phyloP scores from a whole-genome alignment of 2,797 vertebrate genomes.

The Phalloptychus januarius region DNA sequence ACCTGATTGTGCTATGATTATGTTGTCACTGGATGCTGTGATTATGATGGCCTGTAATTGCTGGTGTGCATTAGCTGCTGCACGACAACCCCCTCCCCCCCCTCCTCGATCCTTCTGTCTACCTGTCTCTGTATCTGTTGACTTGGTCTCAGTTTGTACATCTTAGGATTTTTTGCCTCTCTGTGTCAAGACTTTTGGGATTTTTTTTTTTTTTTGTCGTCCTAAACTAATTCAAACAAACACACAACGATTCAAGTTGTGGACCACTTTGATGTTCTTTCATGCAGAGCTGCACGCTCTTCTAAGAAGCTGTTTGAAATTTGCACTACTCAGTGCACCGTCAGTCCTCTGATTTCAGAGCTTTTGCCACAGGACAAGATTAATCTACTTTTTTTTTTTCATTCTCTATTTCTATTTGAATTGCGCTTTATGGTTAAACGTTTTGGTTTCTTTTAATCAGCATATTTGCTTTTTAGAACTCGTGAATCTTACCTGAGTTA shows the following conservation, averaged over 20 bases:
- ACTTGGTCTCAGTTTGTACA: conserved; percentile 49
- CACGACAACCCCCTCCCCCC: conserved; percentile 43
- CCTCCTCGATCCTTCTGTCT: conserved; percentile 46
- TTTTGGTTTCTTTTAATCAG: conserved; percentile 3
- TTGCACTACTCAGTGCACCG: conserved; percentile 11
- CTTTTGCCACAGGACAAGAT: conserved; percentile 8
- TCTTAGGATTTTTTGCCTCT: conserved; percentile 5
- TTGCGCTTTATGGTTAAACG: conserved; percentile 13
- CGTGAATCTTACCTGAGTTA: conserved; percentile 22
- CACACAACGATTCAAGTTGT: conserved; percentile 22
- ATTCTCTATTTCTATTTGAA: conserved; percentile 3
- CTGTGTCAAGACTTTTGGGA: conserved; percentile 20
- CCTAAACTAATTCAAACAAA: conserved; percentile 39
- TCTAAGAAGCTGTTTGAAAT: conserved; percentile 19
- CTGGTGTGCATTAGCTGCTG: conserved; percentile 77
- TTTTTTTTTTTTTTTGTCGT: conserved; percentile 24
- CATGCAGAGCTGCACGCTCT: conserved; percentile 2
- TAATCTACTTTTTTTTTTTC: neutral
- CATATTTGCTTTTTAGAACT: conserved; percentile 2
- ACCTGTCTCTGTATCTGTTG: conserved; percentile 63
- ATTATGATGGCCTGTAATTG: conserved; percentile 81
- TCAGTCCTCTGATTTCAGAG: conserved; percentile 8
- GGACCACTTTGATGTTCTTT: conserved; percentile 40
- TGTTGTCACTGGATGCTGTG: conserved; percentile 83
- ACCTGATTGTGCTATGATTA: conserved; percentile 83